Evolutionary conservation across 2,888 invertebrate species (phyloP).

Genomic region (Carabus problematicus): DNA sequence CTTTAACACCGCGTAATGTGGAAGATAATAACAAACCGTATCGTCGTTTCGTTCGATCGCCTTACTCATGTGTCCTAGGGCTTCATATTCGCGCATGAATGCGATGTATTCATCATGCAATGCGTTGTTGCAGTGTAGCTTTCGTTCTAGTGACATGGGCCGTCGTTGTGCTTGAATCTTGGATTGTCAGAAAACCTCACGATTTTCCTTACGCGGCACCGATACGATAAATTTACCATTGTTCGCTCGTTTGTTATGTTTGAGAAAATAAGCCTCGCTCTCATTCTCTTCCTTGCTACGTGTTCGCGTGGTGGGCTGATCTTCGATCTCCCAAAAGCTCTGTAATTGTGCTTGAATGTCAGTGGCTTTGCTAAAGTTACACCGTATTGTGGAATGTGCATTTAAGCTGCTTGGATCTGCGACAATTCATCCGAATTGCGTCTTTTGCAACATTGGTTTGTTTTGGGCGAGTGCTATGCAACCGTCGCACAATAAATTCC

Average conservation of each 20-base stretch:
- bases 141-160: not conserved
- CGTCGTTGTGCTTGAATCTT: not conserved
- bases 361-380: too few species aligned
- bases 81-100: constrained; percentile 10
- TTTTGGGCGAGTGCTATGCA: not conserved
- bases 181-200: not conserved
- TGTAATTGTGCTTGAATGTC: not conserved
- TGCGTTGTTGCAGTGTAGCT: not conserved
- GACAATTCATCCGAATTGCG: not conserved
- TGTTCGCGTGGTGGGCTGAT: not conserved
- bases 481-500: not conserved
- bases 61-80: constrained; percentile 1
- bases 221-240: not conserved
- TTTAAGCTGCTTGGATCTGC: not conserved
- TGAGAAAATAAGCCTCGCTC: not conserved
- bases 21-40: not conserved
- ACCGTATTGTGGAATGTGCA: not conserved
- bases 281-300: not conserved
- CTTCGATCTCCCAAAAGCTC: not conserved
- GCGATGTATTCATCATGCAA: not conserved
- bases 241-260: not conserved
- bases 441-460: not conserved
- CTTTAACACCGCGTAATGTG: constrained; percentile 7
- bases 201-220: not conserved
- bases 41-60: not conserved